Evolutionary conservation across 2,113 vertebrate genomes (phyloP).

Genomic region (Rhinopithecus roxellana): DNA sequence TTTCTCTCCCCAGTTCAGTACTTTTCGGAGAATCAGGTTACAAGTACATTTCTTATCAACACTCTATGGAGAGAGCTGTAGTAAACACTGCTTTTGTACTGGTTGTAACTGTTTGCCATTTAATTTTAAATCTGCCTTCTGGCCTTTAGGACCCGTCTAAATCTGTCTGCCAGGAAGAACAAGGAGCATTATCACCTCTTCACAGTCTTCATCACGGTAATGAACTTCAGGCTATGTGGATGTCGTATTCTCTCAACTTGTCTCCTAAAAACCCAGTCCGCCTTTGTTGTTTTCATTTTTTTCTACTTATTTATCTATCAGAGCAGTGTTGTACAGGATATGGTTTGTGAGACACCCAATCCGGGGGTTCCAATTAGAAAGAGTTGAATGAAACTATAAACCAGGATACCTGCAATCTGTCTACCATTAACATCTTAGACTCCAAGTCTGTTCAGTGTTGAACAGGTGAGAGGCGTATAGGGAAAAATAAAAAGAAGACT

Average conservation of each 20-base stretch:
- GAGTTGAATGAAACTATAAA: constrained; percentile 39
- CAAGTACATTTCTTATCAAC: neutral
- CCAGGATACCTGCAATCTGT: neutral
- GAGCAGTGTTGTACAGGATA: neutral
- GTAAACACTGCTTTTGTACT: neutral
- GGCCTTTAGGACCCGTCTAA: constrained; percentile 7
- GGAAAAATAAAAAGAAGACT: neutral
- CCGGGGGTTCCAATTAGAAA: constrained; percentile 38
- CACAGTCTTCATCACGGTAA: neutral
- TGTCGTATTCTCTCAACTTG: neutral
- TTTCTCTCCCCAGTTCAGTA: neutral
- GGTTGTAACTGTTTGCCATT: constrained; percentile 20
- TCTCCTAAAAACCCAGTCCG: neutral
- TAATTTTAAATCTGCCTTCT: constrained; percentile 53
- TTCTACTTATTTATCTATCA: constrained; percentile 35
- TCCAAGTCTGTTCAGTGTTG: neutral
- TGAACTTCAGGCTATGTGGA: constrained; percentile 5
- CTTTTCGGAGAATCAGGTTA: neutral
- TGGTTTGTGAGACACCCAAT: neutral
- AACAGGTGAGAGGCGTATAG: neutral
- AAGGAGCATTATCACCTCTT: constrained; percentile 16
- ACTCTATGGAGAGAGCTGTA: neutral
- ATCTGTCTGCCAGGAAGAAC: constrained; percentile 25
- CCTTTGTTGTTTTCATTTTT: neutral
- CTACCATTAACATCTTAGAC: neutral